Percentiles rank a stretch among this genome's conserved stretches.
Evolutionary conservation across 1,140 invertebrate species (phyloP).

Genomic region (Eueides isabella): DNA sequence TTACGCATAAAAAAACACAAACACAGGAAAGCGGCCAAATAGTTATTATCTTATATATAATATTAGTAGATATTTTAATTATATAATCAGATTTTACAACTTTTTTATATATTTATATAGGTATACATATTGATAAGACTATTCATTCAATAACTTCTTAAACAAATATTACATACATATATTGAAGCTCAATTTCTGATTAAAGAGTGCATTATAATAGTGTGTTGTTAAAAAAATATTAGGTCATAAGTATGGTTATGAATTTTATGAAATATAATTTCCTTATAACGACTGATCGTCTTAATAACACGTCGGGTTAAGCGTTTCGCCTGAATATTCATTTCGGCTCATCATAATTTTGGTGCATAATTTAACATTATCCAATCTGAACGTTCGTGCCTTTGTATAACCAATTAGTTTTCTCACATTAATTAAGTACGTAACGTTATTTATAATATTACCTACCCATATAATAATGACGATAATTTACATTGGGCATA

Average conservation of each 20-base stretch:
- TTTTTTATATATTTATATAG: too few relatives aligned
- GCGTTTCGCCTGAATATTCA: conserved; percentile 79
- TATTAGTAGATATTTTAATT: neutral
- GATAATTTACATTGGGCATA: neutral
- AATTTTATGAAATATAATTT: conserved; percentile 80
- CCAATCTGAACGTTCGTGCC: conserved; percentile 55
- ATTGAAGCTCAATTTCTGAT: conserved; percentile 12
- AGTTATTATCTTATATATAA: too few relatives aligned
- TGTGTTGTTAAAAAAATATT: conserved; percentile 74
- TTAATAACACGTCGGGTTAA: conserved; percentile 75
- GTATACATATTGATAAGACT: neutral
- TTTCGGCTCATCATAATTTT: conserved; percentile 78
- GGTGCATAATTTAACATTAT: conserved; percentile 78
- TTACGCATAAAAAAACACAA: too few relatives aligned
- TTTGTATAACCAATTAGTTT: conserved; percentile 60
- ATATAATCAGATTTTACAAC: neutral
- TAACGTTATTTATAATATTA: neutral
- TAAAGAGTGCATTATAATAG: conserved; percentile 63
- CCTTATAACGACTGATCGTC: conserved; percentile 72
- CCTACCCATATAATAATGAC: neutral
- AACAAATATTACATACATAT: conserved; percentile 13
- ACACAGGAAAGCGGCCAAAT: too few relatives aligned
- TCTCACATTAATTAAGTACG: conserved; percentile 58
- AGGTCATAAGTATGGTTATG: conserved; percentile 79
- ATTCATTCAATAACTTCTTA: neutral